Evolutionary conservation across 2,888 invertebrate genomes (phyloP), one percentile per base, ranked within the genome.

Genomic region (Xestia rhomboidea): DNA sequence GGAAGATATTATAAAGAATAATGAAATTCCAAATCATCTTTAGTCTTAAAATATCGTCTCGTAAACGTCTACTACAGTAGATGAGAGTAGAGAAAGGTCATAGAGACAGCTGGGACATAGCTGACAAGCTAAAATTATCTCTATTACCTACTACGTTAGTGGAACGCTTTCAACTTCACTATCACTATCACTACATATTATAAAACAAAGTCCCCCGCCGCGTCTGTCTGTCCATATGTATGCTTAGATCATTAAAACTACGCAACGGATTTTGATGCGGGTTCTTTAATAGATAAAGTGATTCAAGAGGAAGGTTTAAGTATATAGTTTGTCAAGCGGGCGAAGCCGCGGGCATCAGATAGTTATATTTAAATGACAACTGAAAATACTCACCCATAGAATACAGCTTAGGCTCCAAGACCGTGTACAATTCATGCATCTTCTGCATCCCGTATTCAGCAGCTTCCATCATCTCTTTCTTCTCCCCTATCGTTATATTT

Each of bases 351-450:
- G n/a, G n/a, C n/a, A n/a, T n/a, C n/a, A n/a, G n/a, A n/a, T n/a
- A n/a, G n/a, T n/a, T 15, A 15, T 15, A 57, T 27, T 27, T 15
- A 27, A 57, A 57, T 27, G 27, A 15, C 0, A 15, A 27, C 11
- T 51, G 21, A 15, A 0, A 71, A 18, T 41, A 90, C 97, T 96
- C 90, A 98, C 98, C 98, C 97, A 97, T 97, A 62, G 97, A 97
- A 93, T 98, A 98, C 30, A 98, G 95, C 84, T 97, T 96, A 0
- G 98, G 98, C 89, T 98, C 98, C 88, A 97, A 96, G 73, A 97
- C 96, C 51, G 97, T 95, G 87, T 97, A 97, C 34, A 98, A 92
- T 77, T 98, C 97, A 84, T 97, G 97, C 97, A 98, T 97, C 82
- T 97, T 97, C 85, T 97, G 96, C 90, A 98, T 95, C 5, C 98